Conservation (phyloP, 2,113 vertebrate species). For the Notechis scutatus region DNA sequence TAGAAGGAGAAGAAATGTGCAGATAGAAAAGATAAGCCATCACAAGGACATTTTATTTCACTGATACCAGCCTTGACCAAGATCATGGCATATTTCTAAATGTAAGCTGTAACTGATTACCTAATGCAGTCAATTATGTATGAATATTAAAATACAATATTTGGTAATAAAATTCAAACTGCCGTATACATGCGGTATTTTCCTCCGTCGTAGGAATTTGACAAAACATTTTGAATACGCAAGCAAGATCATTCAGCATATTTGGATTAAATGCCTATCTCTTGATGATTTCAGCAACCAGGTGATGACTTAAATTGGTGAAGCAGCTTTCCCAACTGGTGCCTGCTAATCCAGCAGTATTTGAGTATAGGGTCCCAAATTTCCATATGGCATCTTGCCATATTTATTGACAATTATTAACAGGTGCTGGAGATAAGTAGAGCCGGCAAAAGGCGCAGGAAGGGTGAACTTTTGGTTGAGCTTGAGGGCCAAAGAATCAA, state of each 20-base stretch:
- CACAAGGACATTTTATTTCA: neutral
- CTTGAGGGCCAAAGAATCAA: neutral
- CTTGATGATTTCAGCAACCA: neutral
- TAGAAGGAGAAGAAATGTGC: accelerated
- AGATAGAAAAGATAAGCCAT: neutral
- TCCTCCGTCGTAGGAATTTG: constrained; percentile 15
- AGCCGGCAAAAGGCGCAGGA: neutral
- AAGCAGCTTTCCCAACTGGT: neutral
- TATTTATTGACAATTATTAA: neutral
- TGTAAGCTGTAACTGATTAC: neutral
- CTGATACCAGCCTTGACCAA: neutral
- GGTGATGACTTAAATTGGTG: neutral
- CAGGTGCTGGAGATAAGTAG: neutral
- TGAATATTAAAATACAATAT: neutral
- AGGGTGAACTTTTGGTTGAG: neutral
- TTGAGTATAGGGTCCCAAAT: neutral
- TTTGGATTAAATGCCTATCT: neutral
- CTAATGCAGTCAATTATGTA: neutral
- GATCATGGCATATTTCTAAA: neutral
- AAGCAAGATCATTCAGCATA: neutral
- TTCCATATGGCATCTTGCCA: neutral
- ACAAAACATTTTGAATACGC: constrained; percentile 24
- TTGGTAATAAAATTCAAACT: neutral
- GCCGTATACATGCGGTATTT: neutral
- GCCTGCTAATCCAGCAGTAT: neutral